Evolutionary conservation across 2,113 vertebrate species (phyloP).

Genomic region (Chitala chitala): DNA sequence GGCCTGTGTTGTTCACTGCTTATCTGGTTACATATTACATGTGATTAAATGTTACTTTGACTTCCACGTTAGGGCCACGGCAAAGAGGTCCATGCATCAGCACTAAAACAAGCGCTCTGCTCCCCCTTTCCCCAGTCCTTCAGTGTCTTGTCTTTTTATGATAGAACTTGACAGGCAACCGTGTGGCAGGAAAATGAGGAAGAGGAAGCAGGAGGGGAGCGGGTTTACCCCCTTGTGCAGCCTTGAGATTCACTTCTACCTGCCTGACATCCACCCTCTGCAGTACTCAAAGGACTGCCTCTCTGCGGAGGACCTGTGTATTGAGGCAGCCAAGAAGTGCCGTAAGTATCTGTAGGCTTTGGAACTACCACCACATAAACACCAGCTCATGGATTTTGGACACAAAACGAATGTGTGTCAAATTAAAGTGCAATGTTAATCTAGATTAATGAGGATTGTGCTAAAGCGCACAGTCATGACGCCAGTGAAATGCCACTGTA

Average conservation of each 20-base stretch:
- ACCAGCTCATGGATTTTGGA: too few relatives aligned
- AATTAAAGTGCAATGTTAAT: too few relatives aligned
- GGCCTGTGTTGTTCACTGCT: too few relatives aligned
- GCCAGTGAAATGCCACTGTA: too few relatives aligned
- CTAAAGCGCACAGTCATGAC: too few relatives aligned
- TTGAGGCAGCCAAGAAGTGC: slow-evolving; percentile 77
- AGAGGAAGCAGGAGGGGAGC: slow-evolving; percentile 61
- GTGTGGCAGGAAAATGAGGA: slow-evolving; percentile 87
- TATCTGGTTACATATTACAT: too few relatives aligned
- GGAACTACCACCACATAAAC: too few relatives aligned
- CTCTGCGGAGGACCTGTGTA: slow-evolving; percentile 79
- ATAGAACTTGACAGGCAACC: slow-evolving; percentile 87
- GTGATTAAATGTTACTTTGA: background rate
- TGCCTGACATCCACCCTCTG: slow-evolving; percentile 61
- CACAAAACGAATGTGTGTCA: too few relatives aligned
- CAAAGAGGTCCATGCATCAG: background rate
- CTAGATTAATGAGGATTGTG: too few relatives aligned
- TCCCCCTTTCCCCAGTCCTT: slow-evolving; percentile 61
- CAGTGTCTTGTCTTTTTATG: slow-evolving; percentile 70
- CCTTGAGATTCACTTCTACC: slow-evolving; percentile 81
- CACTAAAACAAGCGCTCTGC: background rate
- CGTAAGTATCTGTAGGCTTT: slow-evolving; percentile 82
- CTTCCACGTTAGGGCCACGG: background rate
- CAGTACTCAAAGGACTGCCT: slow-evolving; percentile 67
- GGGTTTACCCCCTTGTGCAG: slow-evolving; percentile 61